These are phyloP conservation scores for Sinocyclocheilus maitianheensis DNA, from an alignment of 2,113 vertebrate species.

Conservation along the genomic window DNA sequence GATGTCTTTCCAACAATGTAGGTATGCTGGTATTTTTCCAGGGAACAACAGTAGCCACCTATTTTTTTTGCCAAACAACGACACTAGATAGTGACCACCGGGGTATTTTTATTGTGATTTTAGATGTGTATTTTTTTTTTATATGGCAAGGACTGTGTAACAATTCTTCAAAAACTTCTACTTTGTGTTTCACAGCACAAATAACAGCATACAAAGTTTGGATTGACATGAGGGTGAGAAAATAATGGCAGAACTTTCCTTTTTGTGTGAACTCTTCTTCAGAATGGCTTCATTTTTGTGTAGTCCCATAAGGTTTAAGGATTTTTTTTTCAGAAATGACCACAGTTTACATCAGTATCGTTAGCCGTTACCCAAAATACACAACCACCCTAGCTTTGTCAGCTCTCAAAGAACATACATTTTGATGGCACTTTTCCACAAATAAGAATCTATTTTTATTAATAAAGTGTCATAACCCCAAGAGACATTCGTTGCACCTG, in stretches of 20 bases:
- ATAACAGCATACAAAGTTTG: background rate
- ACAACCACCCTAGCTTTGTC: background rate
- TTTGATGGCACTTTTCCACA: background rate
- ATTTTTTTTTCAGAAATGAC: background rate
- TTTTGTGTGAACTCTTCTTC: background rate
- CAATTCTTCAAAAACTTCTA: background rate
- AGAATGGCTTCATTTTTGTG: background rate
- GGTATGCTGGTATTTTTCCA: background rate
- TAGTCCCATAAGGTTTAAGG: background rate
- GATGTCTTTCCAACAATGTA: background rate
- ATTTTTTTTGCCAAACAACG: background rate
- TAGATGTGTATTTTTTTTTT: background rate
- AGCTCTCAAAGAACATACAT: background rate
- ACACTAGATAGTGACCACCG: background rate
- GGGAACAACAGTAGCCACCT: background rate
- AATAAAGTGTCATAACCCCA: background rate
- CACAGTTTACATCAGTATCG: constrained; percentile 2
- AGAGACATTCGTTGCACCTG: background rate
- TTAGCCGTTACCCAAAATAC: background rate
- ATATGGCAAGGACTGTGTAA: background rate
- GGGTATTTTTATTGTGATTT: background rate
- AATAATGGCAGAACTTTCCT: background rate
- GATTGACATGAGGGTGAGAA: background rate
- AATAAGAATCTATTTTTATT: background rate
- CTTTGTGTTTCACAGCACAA: background rate